Percentiles rank a stretch among this genome's conserved stretches.
Evolutionary conservation across 2,888 invertebrate species (phyloP).

Genomic region (Halictus ligatus): DNA sequence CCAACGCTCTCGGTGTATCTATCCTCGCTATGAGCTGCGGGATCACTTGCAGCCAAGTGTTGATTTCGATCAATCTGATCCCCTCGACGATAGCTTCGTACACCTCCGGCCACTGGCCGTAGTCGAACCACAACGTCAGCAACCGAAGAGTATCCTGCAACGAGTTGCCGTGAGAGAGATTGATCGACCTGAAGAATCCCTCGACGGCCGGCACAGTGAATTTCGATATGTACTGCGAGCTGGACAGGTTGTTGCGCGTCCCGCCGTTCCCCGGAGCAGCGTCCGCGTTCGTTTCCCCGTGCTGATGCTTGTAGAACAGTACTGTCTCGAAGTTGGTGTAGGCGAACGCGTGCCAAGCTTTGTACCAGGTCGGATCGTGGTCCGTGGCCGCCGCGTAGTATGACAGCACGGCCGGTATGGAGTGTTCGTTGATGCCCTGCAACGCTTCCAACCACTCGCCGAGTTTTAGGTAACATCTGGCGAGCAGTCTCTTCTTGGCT

Average conservation of each 20-base stretch:
- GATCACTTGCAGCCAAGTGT: constrained; percentile 99
- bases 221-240: constrained; percentile 87
- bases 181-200: constrained; percentile 98
- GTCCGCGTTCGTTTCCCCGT: constrained; percentile 74
- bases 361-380: constrained; percentile 95
- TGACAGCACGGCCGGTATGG: constrained; percentile 90
- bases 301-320: constrained; percentile 87
- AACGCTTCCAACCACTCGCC: constrained; percentile 97
- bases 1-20: constrained; percentile 95
- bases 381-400: constrained; percentile 94
- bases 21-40: constrained; percentile 99
- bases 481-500: constrained; percentile 85
- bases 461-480: constrained; percentile 95
- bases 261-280: constrained; percentile 66
- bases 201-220: constrained; percentile 97
- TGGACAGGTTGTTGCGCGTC: constrained; percentile 72
- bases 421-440: constrained; percentile 91
- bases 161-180: constrained; percentile 95
- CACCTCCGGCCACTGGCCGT: constrained; percentile 96
- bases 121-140: constrained; percentile 98
- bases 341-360: constrained; percentile 99
- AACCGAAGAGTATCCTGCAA: constrained; percentile 98
- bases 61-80: constrained; percentile 96
- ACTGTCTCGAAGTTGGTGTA: constrained; percentile 99
- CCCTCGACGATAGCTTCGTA: constrained; percentile 97